Percentiles rank a stretch among this genome's conserved stretches.
phyloP scores from a whole-genome alignment of 2,113 vertebrate species.

The Melanerpes formicivorus region DNA sequence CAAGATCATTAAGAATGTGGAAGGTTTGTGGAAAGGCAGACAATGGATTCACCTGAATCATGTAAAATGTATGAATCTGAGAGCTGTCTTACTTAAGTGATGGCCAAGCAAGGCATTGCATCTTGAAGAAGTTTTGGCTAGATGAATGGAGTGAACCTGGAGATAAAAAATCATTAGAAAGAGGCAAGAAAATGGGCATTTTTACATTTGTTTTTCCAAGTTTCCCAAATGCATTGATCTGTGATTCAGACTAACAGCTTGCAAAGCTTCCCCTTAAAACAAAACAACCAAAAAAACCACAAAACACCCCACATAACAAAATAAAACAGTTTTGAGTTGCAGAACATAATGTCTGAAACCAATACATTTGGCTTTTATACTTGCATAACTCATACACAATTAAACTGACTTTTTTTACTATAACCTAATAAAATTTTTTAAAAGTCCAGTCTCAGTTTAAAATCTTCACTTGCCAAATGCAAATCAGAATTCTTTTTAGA shows the following conservation, averaged over 20 bases:
- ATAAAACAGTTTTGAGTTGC: not conserved
- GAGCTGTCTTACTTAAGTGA: not conserved
- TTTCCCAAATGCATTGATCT: conserved; percentile 14
- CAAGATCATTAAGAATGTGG: not conserved
- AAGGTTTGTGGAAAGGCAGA: not conserved
- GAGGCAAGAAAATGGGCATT: not conserved
- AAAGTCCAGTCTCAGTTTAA: not conserved
- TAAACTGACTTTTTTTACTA: conserved; percentile 33
- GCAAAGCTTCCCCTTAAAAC: conserved; percentile 32
- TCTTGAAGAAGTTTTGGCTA: not conserved
- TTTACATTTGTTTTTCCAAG: not conserved
- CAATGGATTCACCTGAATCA: not conserved
- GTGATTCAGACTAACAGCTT: conserved; percentile 14
- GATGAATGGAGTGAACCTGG: not conserved
- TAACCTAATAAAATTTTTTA: not conserved
- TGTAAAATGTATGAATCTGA: not conserved
- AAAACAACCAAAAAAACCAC: not conserved
- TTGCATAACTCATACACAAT: conserved; percentile 43
- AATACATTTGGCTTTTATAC: conserved; percentile 36
- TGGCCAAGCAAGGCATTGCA: not conserved
- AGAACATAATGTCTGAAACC: conserved; percentile 24
- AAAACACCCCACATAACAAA: not conserved
- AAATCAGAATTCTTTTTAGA: conserved; percentile 34
- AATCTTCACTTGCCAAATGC: conserved; percentile 14
- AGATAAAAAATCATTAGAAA: not conserved